A percentile compares a stretch with the other conserved stretches of the same genome.
These are phyloP conservation scores for Noctua janthe DNA, from an alignment of 2,888 invertebrate genomes.

Conservation along the genomic window DNA sequence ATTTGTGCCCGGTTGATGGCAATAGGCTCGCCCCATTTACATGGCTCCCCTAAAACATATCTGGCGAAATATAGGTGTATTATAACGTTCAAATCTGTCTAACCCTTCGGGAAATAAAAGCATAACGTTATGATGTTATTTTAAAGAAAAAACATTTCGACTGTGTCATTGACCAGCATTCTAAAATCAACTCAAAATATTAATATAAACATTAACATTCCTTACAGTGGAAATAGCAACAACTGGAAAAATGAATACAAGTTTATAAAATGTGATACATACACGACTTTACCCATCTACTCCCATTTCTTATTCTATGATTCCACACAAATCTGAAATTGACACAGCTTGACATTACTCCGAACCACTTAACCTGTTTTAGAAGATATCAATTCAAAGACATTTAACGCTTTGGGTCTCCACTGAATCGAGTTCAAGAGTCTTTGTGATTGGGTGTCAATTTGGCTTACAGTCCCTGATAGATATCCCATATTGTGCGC, in stretches of 20 bases:
- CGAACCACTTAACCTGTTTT: constrained; percentile 21
- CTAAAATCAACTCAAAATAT: no score
- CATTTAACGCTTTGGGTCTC: constrained; percentile 7
- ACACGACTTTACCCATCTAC: background rate
- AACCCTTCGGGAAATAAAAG: no score
- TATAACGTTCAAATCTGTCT: no score
- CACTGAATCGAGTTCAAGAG: constrained; percentile 27
- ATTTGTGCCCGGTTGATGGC: no score
- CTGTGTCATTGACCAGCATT: no score
- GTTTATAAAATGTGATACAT: background rate
- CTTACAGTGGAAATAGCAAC: background rate
- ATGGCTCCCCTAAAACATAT: no score
- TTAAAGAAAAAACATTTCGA: no score
- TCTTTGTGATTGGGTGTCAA: constrained; percentile 17
- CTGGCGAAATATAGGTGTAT: background rate
- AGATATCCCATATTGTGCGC: constrained; percentile 13
- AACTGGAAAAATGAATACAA: background rate
- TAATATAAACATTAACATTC: background rate
- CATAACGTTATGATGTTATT: no score
- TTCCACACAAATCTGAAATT: constrained; percentile 14
- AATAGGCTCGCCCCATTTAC: no score
- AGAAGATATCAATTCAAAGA: constrained; percentile 24
- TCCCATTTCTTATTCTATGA: background rate
- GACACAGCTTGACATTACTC: constrained; percentile 13
- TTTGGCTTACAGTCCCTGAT: background rate